Evolutionary conservation across 2,797 vertebrate genomes (phyloP), one percentile per base, ranked within the genome.

Genomic region (Anguilla pacifica): DNA sequence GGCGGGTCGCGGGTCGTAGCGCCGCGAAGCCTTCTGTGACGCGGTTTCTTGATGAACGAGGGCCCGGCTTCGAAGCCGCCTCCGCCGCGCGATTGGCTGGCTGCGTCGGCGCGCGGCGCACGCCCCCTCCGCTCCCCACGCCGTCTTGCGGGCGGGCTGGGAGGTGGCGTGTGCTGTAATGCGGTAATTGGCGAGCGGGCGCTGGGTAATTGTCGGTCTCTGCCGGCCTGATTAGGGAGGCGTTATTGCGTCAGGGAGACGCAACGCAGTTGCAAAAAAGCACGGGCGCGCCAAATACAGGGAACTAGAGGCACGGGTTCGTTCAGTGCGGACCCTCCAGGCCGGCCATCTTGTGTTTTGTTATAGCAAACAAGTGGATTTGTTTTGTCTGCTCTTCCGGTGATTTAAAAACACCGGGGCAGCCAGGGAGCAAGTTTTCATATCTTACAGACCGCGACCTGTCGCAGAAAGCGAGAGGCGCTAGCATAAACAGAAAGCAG

Each of bases 201-300:
- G 92, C 91, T 91, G 92, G 90, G 53, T 94, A 94, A 94, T 94
- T 93, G 89, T 91, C 88, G 90, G 90, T 93, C 92, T 43, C 79
- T 39, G 28, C 59, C 61, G 6, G 46, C 39, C 64, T 86, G 85
- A 86, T 74, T 86, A 86, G 64, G 43, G 85, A 85, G 64, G 39
- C 49, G 85, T 7, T 46, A 35, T 25, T 57, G 35, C 39, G 46
- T 79, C 39, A 22, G 39, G 35, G 35, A 79, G 74, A 87, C 61
- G 25, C 61, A 28, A 25, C n/a, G n/a, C 61, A 17, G 82, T 87
- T 39, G 39, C 39, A 39, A 39, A 86, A 64, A 88, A 81, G 85
- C 85, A 88, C 59, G 15, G 72, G 35, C 72, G 3, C 72, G 7
- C 77, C 43, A n/a, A 25, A n/a, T 13, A 49, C 77, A n/a, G 77